Base-by-base conservation (phyloP, 2,113 vertebrate species). In the Columba livia region DNA sequence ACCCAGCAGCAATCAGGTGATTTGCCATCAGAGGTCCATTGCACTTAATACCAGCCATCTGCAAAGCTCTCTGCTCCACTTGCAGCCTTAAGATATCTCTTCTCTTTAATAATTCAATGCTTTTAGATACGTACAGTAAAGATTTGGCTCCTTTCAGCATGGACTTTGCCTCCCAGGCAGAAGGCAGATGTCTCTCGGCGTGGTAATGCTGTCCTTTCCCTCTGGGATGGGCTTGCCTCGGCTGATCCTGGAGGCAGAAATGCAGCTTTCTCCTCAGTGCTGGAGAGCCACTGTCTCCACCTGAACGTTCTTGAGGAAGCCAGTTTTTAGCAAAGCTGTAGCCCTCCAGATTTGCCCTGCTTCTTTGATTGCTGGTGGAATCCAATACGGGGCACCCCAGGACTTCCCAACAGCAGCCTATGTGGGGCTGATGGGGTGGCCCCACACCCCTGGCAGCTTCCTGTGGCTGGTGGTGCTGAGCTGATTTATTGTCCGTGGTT, bases 81-180 rank as follows among this genome's bases (percentile, higher is more conserved):
- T 65, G 17, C 60, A 80, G 79, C 60, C 66, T 53, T 47, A 75
- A 92, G 48, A 60, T 58, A 69, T 20, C 26, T 62, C 61, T 87
- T 62, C 78, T 85, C 24, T n/a, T 96, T 86, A 94, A 86, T 97
- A 94, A 96, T 93, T 96, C 85, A 94, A 40, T 60, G 58, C 12
- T n/a, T 92, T 70, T 75, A 69, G 79, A 91, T 57, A 69, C 0
- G 32, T 28, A 53, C 40, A 29, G 57, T 62, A 84, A 88, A 64
- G n/a, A 61, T 61, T 79, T 93, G 61, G 65, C 88, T 96, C 57
- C 73, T 85, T 71, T 84, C 65, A 77, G 17, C 2, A 3, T 13
- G 40, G 31, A 84, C n/a, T 95, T 88, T 57, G 48, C 65, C 79
- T 91, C 79, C 48, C 21, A 56, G 62, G 51, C 24, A 36, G 48